Evolutionary conservation across 1,140 invertebrate genomes (phyloP).

Genomic region (Drosophila erecta): DNA sequence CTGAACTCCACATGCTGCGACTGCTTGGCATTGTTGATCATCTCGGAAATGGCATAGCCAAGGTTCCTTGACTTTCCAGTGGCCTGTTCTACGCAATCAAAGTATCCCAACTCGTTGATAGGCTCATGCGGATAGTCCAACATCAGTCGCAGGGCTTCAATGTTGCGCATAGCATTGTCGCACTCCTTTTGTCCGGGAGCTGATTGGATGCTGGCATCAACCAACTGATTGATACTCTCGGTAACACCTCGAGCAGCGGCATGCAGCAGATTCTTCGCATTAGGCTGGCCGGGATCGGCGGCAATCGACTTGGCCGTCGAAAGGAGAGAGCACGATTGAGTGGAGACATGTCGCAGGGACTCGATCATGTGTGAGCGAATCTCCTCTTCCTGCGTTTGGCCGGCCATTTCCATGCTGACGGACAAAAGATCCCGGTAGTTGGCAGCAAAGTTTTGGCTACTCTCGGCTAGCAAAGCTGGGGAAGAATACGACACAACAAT

Average conservation of each 20-base stretch:
- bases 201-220: conserved; percentile 92
- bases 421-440: conserved; percentile 92
- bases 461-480: conserved; percentile 89
- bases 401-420: conserved; percentile 93
- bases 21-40: conserved; percentile 95
- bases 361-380: conserved; percentile 92
- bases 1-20: conserved; percentile 95
- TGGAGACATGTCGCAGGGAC: conserved; percentile 94
- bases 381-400: conserved; percentile 90
- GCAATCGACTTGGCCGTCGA: conserved; percentile 95
- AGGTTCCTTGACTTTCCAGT: conserved; percentile 96
- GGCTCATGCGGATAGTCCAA: conserved; percentile 95
- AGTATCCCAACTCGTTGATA: conserved; percentile 95
- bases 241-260: conserved; percentile 95
- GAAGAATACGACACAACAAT: conserved; percentile 88
- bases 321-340: conserved; percentile 94
- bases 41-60: conserved; percentile 96
- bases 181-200: conserved; percentile 98
- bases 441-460: conserved; percentile 91
- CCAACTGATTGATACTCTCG: conserved; percentile 96
- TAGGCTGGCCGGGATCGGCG: conserved; percentile 94
- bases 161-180: conserved; percentile 97
- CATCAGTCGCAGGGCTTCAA: conserved; percentile 92
- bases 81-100: conserved; percentile 96
- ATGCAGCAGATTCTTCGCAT: conserved; percentile 94